Percentiles rank a stretch among this genome's conserved stretches.
phyloP scores from a whole-genome alignment of 2,888 invertebrate genomes.

The Stenolophus ochropezus region DNA sequence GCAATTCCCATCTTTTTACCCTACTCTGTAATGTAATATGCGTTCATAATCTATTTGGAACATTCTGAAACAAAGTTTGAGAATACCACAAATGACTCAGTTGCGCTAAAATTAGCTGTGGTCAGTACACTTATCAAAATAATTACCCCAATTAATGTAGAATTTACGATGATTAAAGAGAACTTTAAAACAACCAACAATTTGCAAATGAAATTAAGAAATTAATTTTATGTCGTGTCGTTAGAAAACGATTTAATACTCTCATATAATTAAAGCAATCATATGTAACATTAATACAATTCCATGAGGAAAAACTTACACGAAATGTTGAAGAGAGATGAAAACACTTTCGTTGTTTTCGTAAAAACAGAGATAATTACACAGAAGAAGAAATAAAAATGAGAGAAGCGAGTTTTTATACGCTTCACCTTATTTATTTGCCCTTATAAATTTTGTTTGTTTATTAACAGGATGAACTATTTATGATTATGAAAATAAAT shows the following conservation, averaged over 20 bases:
- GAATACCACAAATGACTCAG: background rate
- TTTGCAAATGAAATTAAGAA: conserved; percentile 16
- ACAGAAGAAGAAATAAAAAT: background rate
- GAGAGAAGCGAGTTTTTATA: background rate
- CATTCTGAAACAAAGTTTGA: background rate
- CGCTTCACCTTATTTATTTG: background rate
- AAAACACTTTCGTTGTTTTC: conserved; percentile 6
- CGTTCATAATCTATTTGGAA: background rate
- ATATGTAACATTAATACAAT: background rate
- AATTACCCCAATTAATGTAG: conserved; percentile 8
- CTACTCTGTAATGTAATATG: no score
- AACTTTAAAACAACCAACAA: conserved; percentile 5
- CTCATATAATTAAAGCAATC: background rate
- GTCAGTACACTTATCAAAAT: conserved; percentile 20
- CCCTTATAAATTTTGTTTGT: background rate
- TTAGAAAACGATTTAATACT: background rate
- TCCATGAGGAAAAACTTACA: background rate
- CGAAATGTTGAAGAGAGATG: background rate
- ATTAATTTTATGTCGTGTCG: conserved; percentile 3
- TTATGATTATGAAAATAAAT: background rate
- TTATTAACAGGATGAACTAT: background rate
- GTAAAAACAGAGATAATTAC: background rate
- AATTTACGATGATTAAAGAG: background rate
- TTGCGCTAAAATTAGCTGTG: background rate
- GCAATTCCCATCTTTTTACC: no score